Evolutionary conservation across 2,113 vertebrate species (phyloP), one percentile per base, ranked within the genome.

Genomic region (Bubo blakistoni): DNA sequence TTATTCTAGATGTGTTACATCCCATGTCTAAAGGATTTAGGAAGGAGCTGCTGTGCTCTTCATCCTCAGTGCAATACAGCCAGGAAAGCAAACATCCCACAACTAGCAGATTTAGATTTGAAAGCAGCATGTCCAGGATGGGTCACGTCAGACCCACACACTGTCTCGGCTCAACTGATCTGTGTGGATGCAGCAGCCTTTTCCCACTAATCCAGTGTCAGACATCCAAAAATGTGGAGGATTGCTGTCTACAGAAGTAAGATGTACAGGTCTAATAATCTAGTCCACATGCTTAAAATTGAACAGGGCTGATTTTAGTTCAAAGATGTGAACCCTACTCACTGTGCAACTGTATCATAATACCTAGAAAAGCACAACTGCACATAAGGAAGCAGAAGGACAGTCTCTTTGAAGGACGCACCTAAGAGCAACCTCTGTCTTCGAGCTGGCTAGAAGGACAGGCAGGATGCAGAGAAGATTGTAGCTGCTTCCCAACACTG

Each of bases 131-230:
- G 10, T 55, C 59, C 62, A 26, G 20, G 46, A 26, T 2, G 38
- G 46, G 38, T 62, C 59, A 86, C 0, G 0, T 38, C 71, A 66
- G 59, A 38, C 16, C 4, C 63, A 46, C 6, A 1, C 1, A 0
- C 10, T 13, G 16, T 15, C 38, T 81, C 55, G 44, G 61, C 10
- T 26, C 57, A 51, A 47, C 0, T 19, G 47, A 82, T 44, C n/a
- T 3, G 22, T 34, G 66, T 1, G 66, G n/a, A 27, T 38, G 57
- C n/a, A 73, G 67, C 11, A 93, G 62, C 49, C 27, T 88, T 34
- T 26, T 26, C 54, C 76, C 80, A 62, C 51, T 55, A 86, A 94
- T 30, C 83, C 91, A 81, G 22, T 2, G 17, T 26, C 84, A 85
- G 61, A 52, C 34, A n/a, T 9, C 44, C 66, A 49, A 59, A 79